Percentiles rank a stretch among this genome's conserved stretches.
Conservation (phyloP, 2,113 vertebrate genomes). For the Paradoxurus hermaphroditus region DNA sequence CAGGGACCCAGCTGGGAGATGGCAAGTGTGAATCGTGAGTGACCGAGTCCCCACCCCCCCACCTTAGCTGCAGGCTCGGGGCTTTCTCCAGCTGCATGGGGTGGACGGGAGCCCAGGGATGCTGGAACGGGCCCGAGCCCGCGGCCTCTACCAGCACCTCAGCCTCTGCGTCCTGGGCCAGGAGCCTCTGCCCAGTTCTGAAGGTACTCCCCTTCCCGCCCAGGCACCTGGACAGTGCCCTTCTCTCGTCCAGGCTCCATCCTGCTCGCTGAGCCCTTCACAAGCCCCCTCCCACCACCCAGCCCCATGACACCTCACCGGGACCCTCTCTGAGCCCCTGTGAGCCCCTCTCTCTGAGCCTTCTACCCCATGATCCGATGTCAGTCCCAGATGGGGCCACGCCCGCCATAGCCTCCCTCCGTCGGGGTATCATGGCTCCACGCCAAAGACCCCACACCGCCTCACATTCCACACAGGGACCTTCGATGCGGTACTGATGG, state of each 20-base stretch:
- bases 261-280: neutral
- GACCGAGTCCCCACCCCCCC: neutral
- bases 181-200: constrained; percentile 82
- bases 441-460: neutral
- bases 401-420: neutral
- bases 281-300: neutral
- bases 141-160: constrained; percentile 85
- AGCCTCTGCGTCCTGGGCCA: constrained; percentile 84
- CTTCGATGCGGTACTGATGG: constrained; percentile 88
- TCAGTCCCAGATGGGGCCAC: neutral
- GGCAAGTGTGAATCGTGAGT: neutral
- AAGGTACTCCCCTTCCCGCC: constrained; percentile 78
- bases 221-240: no score
- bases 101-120: constrained; percentile 90
- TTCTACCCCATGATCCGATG: neutral
- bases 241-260: neutral
- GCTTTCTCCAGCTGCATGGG: constrained; percentile 89
- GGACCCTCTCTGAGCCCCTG: neutral
- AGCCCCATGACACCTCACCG: neutral
- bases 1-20: neutral
- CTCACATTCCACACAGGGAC: constrained; percentile 64
- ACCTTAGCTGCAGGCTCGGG: constrained; percentile 85
- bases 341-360: neutral
- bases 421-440: neutral
- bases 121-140: constrained; percentile 84